Evolutionary conservation across 1,140 invertebrate genomes (phyloP).

Genomic region (Heliconius himera): DNA sequence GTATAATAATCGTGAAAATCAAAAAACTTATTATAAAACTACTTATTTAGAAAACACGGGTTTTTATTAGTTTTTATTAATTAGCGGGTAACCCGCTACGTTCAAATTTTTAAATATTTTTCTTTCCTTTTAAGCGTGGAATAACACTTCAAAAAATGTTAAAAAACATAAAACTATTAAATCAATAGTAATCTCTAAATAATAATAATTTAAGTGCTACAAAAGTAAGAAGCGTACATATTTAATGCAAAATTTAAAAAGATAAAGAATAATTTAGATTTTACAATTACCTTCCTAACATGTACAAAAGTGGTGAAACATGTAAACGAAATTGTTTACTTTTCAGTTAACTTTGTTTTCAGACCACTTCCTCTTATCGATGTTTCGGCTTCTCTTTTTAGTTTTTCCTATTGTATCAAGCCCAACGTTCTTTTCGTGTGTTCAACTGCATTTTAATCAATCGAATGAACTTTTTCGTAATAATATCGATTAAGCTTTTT

Average conservation of each 20-base stretch:
- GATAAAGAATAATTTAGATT: neutral
- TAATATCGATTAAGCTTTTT: neutral
- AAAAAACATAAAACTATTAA: too few relatives aligned
- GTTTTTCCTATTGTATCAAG: neutral
- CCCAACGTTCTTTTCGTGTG: neutral
- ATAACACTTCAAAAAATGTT: too few relatives aligned
- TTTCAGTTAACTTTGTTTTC: slow-evolving; percentile 29
- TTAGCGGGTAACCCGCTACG: too few relatives aligned
- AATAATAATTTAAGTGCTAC: too few relatives aligned
- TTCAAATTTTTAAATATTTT: too few relatives aligned
- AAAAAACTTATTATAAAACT: too few relatives aligned
- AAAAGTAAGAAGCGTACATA: too few relatives aligned
- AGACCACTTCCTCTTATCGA: slow-evolving; percentile 23
- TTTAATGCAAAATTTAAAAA: neutral
- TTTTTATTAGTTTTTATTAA: too few relatives aligned
- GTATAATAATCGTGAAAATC: too few relatives aligned
- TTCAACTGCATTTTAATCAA: neutral
- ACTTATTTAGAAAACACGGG: too few relatives aligned
- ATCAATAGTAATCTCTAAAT: too few relatives aligned
- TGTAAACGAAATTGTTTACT: slow-evolving; percentile 33
- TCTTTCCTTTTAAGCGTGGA: too few relatives aligned
- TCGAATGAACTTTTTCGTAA: neutral
- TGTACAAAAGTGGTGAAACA: slow-evolving; percentile 18
- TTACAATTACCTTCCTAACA: neutral
- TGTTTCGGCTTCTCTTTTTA: slow-evolving; percentile 23